phyloP scores from a whole-genome alignment of 2,113 vertebrate genomes.

The Paradoxurus hermaphroditus region DNA sequence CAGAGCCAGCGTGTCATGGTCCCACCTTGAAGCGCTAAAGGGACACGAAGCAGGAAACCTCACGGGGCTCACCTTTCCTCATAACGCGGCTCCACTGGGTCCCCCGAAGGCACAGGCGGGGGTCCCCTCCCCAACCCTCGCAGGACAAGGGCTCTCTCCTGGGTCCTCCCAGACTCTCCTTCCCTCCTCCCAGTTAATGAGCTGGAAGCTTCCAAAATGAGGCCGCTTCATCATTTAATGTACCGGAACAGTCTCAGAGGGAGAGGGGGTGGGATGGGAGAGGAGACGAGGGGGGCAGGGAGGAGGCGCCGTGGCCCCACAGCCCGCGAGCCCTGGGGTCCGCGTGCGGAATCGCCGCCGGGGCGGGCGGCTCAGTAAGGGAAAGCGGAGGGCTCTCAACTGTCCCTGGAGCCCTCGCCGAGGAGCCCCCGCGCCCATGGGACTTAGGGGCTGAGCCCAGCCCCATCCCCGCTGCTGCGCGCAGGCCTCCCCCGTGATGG shows the following conservation, averaged over 20 bases:
- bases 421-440: accelerated
- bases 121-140: neutral
- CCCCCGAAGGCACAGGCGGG: slow-evolving; percentile 80
- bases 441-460: accelerated
- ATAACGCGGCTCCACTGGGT: slow-evolving; percentile 87
- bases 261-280: too few species aligned
- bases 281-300: too few species aligned
- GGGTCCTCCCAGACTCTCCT: neutral
- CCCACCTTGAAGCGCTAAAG: neutral
- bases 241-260: neutral
- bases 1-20: accelerated
- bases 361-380: neutral
- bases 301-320: too few species aligned
- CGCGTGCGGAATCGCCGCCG: accelerated
- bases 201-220: slow-evolving; percentile 14
- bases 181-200: neutral
- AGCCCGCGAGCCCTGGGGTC: slow-evolving; percentile 81
- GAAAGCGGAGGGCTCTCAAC: accelerated
- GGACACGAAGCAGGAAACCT: neutral
- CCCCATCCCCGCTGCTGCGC: neutral
- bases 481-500: neutral
- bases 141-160: neutral
- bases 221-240: neutral
- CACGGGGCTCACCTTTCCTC: slow-evolving; percentile 84
- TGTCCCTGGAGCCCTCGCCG: accelerated